Conservation (phyloP, 2,797 vertebrate species). For the Cuculus canorus region DNA sequence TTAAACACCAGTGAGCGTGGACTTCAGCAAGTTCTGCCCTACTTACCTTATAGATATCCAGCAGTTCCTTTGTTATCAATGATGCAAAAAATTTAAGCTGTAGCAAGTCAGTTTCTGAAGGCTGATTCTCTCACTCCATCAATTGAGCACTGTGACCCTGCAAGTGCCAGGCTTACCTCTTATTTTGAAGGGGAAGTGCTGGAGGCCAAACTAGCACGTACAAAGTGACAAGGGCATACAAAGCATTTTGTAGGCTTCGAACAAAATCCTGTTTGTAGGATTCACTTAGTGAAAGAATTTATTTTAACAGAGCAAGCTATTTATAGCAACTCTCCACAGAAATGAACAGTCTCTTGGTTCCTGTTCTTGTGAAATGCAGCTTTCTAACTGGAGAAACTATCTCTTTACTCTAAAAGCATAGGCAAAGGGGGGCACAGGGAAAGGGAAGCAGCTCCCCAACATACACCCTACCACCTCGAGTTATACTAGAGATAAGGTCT, state of each 20-base stretch:
- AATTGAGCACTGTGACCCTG: background rate
- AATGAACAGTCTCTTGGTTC: constrained; percentile 47
- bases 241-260: constrained; percentile 31
- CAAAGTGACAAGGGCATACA: background rate
- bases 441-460: background rate
- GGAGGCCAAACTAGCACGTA: background rate
- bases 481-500: constrained; percentile 6
- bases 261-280: constrained; percentile 62
- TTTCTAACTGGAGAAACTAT: constrained; percentile 36
- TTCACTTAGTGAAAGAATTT: constrained; percentile 50
- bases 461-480: background rate
- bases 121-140: background rate
- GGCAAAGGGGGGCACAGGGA: background rate
- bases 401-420: background rate
- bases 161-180: background rate
- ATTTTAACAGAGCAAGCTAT: constrained; percentile 67
- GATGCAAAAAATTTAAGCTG: background rate
- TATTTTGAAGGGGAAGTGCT: background rate
- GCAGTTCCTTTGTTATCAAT: background rate
- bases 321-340: constrained; percentile 60
- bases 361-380: constrained; percentile 11
- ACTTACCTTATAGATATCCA: background rate
- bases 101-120: background rate
- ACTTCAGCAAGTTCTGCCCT: background rate
- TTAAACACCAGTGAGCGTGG: fast-evolving